Base-by-base conservation (phyloP, 2,113 vertebrate species). In the Capreolus pygargus region DNA sequence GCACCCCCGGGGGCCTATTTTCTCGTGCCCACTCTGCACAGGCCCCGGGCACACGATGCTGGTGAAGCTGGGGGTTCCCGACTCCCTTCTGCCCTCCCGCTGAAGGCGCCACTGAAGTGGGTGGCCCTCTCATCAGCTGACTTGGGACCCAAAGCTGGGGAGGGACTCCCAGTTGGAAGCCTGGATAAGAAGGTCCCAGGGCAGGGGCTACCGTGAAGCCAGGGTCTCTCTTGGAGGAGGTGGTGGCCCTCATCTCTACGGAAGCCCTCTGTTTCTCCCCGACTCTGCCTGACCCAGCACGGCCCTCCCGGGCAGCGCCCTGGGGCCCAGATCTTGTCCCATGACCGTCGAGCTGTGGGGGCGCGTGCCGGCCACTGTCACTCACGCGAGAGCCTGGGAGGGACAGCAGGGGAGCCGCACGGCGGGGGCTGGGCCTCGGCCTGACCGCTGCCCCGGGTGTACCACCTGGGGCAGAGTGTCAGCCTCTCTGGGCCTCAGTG, bases 341-440 rank as follows among this genome's bases (percentile, higher is more conserved):
- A 78, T 6, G 86, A 74, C 74, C 33, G 33, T 91, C 39, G 1
- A 60, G 10, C 16, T 2, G 5, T 86, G 86, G 86, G 94, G 39
- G 58, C 27, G 67, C 95, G 54, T 30, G 86, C 96, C 55, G 4
- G 76, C 21, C 27, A 47, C 15, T 8, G 5, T 17, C 55, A 15
- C 8, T 88, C 92, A 96, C 11, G 19, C 61, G 55, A 97, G 96
- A 96, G 19, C 93, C 78, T 89, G 90, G 93, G 55, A 21, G 33
- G 55, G 89, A 86, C 89, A 17, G 16, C 9, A n/a, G 54, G 33
- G 21, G 39, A 14, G 25, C 47, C 60, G 3, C 36, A 21, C 4
- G 1, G 0, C 33, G 7, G 47, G 30, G 36, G 17, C 1, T 28
- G 47, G 5, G 47, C 4, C 27, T 64, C 39, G 1, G 60, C 27